phyloP scores from a whole-genome alignment of 2,888 invertebrate species.

The Lasioglossum calceatum region DNA sequence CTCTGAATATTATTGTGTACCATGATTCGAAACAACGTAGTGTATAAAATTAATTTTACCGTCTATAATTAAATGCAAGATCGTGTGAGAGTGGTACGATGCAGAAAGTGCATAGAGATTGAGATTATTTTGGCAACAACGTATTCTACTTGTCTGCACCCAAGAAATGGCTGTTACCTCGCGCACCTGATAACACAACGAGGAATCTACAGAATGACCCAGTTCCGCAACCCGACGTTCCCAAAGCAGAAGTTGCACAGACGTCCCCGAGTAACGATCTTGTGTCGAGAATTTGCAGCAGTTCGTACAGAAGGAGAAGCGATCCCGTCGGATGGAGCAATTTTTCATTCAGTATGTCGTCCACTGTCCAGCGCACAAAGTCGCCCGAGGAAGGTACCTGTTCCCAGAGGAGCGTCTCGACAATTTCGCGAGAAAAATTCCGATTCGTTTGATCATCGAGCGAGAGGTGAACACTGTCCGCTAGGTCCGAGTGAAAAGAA shows the following conservation, averaged over 20 bases:
- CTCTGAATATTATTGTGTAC: no score
- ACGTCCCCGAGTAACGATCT: background rate
- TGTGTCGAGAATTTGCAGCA: background rate
- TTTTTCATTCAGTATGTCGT: background rate
- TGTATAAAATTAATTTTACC: no score
- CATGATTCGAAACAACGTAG: no score
- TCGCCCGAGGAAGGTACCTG: slow-evolving; percentile 28
- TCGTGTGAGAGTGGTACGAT: no score
- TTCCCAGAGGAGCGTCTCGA: slow-evolving; percentile 12
- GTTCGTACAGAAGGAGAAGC: background rate
- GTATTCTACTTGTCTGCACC: no score
- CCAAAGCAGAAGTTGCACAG: background rate
- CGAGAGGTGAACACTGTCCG: background rate
- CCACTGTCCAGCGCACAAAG: background rate
- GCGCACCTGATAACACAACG: no score
- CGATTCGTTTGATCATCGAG: slow-evolving; percentile 26
- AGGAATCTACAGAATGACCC: background rate
- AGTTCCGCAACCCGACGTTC: background rate
- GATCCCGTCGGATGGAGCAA: background rate
- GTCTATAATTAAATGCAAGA: no score
- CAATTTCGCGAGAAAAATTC: background rate
- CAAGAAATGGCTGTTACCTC: no score
- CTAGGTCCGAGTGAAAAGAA: slow-evolving; percentile 25
- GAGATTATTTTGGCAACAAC: no score
- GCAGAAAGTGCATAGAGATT: no score